These are phyloP conservation scores for Drosophila dunni DNA, from an alignment of 1,140 invertebrate species.

Conservation along the genomic window DNA sequence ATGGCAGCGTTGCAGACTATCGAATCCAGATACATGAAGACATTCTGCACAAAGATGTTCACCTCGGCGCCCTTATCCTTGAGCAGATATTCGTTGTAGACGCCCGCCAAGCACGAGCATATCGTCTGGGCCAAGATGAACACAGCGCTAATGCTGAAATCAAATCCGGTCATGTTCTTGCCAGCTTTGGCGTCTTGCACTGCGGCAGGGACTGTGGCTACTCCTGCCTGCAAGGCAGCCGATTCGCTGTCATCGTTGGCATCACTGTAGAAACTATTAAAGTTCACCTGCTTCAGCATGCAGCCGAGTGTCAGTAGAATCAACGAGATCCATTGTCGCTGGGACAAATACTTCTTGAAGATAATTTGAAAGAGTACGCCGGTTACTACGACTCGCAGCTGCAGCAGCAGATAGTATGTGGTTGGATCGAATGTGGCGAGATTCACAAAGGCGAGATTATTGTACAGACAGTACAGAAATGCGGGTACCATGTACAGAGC, in stretches of 20 bases:
- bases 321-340: constrained; percentile 95
- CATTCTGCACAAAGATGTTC: constrained; percentile 96
- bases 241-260: constrained; percentile 69
- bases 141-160: constrained; percentile 89
- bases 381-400: constrained; percentile 96
- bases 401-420: constrained; percentile 96
- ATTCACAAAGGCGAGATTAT: constrained; percentile 97
- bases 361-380: constrained; percentile 95
- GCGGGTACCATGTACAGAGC: constrained; percentile 96
- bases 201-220: not conserved
- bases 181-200: constrained; percentile 54
- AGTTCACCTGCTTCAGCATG: constrained; percentile 94
- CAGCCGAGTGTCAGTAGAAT: constrained; percentile 94
- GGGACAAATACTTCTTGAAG: constrained; percentile 93
- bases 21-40: constrained; percentile 98
- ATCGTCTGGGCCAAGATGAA: constrained; percentile 93
- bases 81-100: constrained; percentile 97
- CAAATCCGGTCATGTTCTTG: constrained; percentile 85
- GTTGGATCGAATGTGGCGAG: constrained; percentile 96
- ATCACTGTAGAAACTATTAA: constrained; percentile 84
- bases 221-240: constrained; percentile 44
- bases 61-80: constrained; percentile 93
- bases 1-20: constrained; percentile 94
- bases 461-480: constrained; percentile 96
- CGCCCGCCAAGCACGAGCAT: constrained; percentile 96